These are phyloP conservation scores for Scytalopus superciliaris DNA, from an alignment of 2,113 vertebrate species.

Conservation along the genomic window DNA sequence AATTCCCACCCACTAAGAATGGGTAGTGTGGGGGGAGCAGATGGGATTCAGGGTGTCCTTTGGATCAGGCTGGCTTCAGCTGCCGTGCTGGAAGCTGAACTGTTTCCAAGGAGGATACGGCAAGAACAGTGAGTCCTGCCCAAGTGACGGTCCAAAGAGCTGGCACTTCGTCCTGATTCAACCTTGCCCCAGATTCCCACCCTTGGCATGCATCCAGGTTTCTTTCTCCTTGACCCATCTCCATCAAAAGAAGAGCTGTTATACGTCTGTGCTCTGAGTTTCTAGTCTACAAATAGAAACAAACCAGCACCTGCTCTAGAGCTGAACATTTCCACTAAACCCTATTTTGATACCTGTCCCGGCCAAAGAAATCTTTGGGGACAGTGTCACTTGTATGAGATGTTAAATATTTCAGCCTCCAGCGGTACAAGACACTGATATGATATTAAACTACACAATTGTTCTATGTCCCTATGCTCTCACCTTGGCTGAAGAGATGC, in stretches of 20 bases:
- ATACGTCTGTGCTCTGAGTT: not conserved
- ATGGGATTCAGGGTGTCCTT: not conserved
- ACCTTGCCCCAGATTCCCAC: slow-evolving; percentile 56
- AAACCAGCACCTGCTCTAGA: not conserved
- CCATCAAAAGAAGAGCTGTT: slow-evolving; percentile 19
- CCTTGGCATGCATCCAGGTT: slow-evolving; percentile 38
- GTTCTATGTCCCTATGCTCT: not conserved
- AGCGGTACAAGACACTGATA: not conserved
- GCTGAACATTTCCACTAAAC: slow-evolving; percentile 50
- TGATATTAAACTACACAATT: not conserved
- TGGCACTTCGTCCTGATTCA: slow-evolving; percentile 46
- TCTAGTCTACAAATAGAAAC: slow-evolving; percentile 59
- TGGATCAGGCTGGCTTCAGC: slow-evolving; percentile 8
- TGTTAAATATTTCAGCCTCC: slow-evolving; percentile 5
- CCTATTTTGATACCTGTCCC: slow-evolving; percentile 7
- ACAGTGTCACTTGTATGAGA: not conserved
- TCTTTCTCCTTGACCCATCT: slow-evolving; percentile 64
- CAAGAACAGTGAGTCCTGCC: slow-evolving; percentile 56
- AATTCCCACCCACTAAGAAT: not conserved
- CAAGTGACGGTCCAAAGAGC: slow-evolving; percentile 10
- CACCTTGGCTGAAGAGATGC: not conserved
- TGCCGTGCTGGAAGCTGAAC: slow-evolving; percentile 19
- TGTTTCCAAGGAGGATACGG: not conserved
- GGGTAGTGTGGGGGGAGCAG: not conserved
- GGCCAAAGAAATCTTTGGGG: not conserved